Evolutionary conservation across 2,797 vertebrate genomes (phyloP), one percentile per base, ranked within the genome.

Genomic region (Epinephelus malabaricus): DNA sequence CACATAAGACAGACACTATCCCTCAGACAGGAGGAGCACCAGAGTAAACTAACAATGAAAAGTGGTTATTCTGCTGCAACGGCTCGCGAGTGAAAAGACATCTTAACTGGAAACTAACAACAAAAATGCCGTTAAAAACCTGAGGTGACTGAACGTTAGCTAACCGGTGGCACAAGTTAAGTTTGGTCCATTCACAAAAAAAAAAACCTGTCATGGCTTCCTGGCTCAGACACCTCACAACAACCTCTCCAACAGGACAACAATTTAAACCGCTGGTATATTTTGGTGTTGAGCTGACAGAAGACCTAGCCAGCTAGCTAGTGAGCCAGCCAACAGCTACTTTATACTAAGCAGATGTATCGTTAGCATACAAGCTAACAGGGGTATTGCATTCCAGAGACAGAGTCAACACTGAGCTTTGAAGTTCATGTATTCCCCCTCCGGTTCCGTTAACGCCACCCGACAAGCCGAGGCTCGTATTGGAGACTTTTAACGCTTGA

Each of bases 301-400:
- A 14, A 49, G 25, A 87, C 55, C n/a, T 38, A 71, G 64, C 34
- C 75, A 64, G 83, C 86, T 88, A 86, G 87, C 84, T 79, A 64
- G 64, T 46, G 47, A 86, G 51, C 27, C 69, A 78, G 49, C 59
- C 55, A 14, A 69, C 46, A 46, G 73, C 76, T 64, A 77, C 77
- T 89, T 90, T 88, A 84, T 58, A 81, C 51, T 79, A 67, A 83
- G 74, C 73, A 90, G 56, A 88, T 77, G 70, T 86, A 70, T 83
- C 69, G 89, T 93, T 93, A 94, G 92, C 93, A 90, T 92, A 3
- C 65, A 77, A 91, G 94, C 94, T 94, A 93, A 93, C 81, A 25
- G 67, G 68, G 87, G 73, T 53, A 54, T 38, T 81, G 64, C 80
- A 83, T 84, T 81, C 79, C 86, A 30, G 49, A 76, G 75, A 77